A percentile compares a stretch with the other conserved stretches of the same genome.
These are phyloP conservation scores for Telenomus remus DNA, from an alignment of 1,140 invertebrate genomes.

Conservation along the genomic window DNA sequence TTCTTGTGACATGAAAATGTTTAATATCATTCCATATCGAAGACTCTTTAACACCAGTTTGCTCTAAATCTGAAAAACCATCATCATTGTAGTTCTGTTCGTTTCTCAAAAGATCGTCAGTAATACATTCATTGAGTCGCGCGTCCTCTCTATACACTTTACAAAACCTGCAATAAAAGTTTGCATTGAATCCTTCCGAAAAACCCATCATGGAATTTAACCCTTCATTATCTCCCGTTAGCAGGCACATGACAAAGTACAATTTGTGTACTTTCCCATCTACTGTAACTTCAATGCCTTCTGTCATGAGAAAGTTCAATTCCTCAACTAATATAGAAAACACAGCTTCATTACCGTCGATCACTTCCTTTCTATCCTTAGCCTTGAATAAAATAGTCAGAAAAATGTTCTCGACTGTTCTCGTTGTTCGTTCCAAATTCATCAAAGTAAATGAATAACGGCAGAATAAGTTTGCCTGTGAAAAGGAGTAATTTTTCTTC, in stretches of 20 bases:
- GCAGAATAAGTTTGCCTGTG: constrained; percentile 7
- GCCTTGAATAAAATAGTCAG: constrained; percentile 11
- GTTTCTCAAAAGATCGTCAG: no score
- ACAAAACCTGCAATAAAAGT: no score
- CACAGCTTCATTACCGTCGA: constrained; percentile 25
- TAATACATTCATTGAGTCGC: no score
- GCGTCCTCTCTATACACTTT: no score
- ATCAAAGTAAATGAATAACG: constrained; percentile 16
- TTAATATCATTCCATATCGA: background rate
- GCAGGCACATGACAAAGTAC: constrained; percentile 19
- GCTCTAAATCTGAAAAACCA: background rate
- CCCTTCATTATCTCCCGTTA: no score
- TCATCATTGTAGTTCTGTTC: background rate
- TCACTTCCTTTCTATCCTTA: background rate
- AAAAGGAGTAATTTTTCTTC: constrained; percentile 2
- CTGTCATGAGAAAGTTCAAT: constrained; percentile 16
- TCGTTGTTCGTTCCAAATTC: constrained; percentile 15
- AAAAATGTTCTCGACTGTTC: constrained; percentile 22
- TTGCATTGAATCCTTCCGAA: no score
- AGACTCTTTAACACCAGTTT: background rate
- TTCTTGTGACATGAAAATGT: background rate
- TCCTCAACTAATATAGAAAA: constrained; percentile 17
- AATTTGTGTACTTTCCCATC: constrained; percentile 13
- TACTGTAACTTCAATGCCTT: constrained; percentile 8
- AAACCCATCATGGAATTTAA: no score